Percentiles rank a stretch among this genome's conserved stretches.
Conservation (phyloP, 2,797 vertebrate genomes). For the Lepilemur ruficaudatus region DNA sequence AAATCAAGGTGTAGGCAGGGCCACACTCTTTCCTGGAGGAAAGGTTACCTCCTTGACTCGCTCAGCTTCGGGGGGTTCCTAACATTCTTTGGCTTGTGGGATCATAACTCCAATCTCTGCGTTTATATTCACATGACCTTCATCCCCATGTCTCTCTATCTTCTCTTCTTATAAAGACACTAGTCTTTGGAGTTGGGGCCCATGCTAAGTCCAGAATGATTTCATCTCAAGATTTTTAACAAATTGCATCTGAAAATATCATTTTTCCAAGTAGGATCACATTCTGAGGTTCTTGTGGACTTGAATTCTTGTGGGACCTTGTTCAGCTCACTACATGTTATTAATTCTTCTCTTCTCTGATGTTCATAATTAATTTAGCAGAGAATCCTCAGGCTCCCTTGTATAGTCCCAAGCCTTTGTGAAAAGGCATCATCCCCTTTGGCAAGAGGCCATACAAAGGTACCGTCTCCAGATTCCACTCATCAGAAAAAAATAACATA, state of each 20-base stretch:
- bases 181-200: neutral
- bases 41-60: neutral
- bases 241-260: neutral
- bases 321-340: neutral
- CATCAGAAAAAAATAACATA: neutral
- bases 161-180: neutral
- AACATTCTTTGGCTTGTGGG: neutral
- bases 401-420: neutral
- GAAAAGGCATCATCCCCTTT: neutral
- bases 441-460: neutral
- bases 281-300: neutral
- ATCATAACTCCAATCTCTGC: neutral
- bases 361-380: neutral
- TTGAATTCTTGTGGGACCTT: neutral
- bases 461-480: neutral
- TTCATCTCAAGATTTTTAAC: neutral
- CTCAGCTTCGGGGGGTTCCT: neutral
- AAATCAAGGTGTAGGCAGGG: neutral
- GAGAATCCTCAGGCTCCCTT: neutral
- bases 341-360: neutral
- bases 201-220: neutral
- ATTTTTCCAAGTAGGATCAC: neutral
- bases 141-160: neutral
- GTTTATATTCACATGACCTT: neutral
- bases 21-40: neutral